Conservation (phyloP, 1,140 invertebrate genomes). For the Stratiolaelaps scimitus region DNA sequence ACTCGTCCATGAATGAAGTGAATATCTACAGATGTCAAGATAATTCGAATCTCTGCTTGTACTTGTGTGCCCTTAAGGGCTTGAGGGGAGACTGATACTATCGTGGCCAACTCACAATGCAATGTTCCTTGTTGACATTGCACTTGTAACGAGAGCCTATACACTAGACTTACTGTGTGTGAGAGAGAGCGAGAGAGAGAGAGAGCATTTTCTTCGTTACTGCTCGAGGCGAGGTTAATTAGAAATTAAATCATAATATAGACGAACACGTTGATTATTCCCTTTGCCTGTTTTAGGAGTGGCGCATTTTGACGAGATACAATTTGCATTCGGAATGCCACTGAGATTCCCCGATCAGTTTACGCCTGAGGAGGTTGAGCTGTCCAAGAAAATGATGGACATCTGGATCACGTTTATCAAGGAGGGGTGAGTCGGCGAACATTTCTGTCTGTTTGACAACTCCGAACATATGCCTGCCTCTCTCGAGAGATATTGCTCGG, state of each 20-base stretch:
- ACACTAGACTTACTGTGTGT: no score
- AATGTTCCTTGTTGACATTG: no score
- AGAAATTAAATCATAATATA: background rate
- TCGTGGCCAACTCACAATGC: no score
- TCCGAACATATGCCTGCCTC: background rate
- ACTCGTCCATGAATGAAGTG: no score
- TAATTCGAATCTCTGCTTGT: no score
- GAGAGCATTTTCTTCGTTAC: no score
- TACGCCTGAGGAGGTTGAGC: slow-evolving; percentile 30
- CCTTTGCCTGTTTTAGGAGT: slow-evolving; percentile 17
- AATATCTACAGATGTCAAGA: no score
- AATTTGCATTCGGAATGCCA: slow-evolving; percentile 34
- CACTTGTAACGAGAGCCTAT: no score
- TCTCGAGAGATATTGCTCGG: background rate
- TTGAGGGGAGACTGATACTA: no score
- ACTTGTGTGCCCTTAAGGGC: no score
- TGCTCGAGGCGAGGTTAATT: background rate
- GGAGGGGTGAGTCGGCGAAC: slow-evolving; percentile 32
- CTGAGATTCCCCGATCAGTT: slow-evolving; percentile 27
- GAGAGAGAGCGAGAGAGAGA: no score
- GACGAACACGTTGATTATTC: background rate
- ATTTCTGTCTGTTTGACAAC: background rate
- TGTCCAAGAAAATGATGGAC: slow-evolving; percentile 34
- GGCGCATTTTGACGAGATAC: slow-evolving; percentile 33
- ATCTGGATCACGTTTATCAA: slow-evolving; percentile 34